Conservation (phyloP, 2,113 vertebrate species). For the Rissa tridactyla region DNA sequence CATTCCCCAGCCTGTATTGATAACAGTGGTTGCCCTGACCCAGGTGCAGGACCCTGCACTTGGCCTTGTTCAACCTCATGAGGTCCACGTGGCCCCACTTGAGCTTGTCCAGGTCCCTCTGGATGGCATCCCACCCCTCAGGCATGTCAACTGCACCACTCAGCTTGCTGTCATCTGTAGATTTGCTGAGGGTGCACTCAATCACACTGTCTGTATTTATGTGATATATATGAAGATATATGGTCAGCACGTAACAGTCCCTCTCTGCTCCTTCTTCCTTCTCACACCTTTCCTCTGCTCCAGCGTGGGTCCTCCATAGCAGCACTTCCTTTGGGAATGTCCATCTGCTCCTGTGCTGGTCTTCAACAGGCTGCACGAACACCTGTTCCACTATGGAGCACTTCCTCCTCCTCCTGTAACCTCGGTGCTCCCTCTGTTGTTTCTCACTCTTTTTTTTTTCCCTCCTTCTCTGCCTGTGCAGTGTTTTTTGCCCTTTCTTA, state of each 20-base stretch:
- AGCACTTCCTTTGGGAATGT: neutral
- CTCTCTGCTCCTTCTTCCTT: neutral
- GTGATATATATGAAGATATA: neutral
- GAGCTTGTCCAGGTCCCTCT: neutral
- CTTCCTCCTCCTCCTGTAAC: neutral
- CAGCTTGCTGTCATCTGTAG: neutral
- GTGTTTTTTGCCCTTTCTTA: neutral
- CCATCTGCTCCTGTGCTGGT: neutral
- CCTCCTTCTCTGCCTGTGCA: neutral
- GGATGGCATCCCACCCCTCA: neutral
- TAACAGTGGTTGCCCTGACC: rapidly evolving
- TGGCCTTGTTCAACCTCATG: neutral
- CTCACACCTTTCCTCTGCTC: neutral
- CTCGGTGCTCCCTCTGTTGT: neutral
- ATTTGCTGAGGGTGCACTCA: rapidly evolving
- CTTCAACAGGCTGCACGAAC: neutral
- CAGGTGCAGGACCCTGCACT: neutral
- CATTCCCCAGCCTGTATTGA: neutral
- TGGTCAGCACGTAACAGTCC: neutral
- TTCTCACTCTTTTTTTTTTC: neutral
- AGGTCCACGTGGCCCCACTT: neutral
- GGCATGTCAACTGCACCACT: neutral
- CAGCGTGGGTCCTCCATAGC: neutral
- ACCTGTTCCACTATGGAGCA: neutral
- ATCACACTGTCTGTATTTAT: neutral